Evolutionary conservation across 2,113 vertebrate species (phyloP).

Genomic region (Phalacrocorax aristotelis): DNA sequence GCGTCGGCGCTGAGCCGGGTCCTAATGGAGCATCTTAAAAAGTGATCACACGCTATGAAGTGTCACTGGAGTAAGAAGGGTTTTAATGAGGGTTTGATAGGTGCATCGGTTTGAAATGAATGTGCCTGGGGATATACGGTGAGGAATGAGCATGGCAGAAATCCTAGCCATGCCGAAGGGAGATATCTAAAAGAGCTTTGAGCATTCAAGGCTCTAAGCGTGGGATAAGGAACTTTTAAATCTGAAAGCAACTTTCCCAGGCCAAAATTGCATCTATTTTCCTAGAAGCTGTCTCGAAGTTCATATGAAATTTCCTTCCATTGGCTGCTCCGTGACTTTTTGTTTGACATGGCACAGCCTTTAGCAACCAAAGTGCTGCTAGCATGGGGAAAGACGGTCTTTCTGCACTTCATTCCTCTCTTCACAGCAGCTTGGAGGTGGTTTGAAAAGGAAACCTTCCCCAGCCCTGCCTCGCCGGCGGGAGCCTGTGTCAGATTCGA

Average conservation of each 20-base stretch:
- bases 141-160: background rate
- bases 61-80: background rate
- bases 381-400: rapidly evolving
- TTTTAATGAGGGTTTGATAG: background rate
- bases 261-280: background rate
- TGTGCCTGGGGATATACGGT: background rate
- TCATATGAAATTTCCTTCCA: background rate
- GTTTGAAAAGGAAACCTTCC: background rate
- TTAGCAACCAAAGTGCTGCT: background rate
- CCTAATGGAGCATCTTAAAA: background rate
- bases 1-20: background rate
- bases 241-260: background rate
- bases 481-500: background rate
- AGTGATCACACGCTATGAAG: background rate
- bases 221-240: background rate
- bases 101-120: background rate
- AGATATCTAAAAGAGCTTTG: background rate
- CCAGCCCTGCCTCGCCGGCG: background rate
- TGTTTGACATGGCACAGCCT: background rate
- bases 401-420: background rate
- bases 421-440: background rate
- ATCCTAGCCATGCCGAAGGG: background rate
- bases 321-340: background rate
- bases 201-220: background rate
- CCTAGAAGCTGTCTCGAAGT: background rate